Evolutionary conservation across 1,140 invertebrate genomes (phyloP).

Genomic region (Theocolax elegans): DNA sequence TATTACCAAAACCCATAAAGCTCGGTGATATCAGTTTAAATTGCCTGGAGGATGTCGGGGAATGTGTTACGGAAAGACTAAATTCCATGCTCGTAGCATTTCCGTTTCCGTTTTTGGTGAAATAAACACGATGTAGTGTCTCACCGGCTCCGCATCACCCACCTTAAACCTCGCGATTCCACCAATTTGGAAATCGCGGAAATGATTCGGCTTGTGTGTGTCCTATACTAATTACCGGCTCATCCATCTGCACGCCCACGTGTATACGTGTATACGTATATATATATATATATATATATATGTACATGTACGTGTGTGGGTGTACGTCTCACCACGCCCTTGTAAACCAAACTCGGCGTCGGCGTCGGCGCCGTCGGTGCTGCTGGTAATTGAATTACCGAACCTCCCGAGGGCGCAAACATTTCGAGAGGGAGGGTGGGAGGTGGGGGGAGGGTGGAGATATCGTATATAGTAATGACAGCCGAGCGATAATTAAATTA

Average conservation of each 20-base stretch:
- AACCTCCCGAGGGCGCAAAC: neutral
- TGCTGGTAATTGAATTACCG: slow-evolving; percentile 9
- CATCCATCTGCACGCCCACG: neutral
- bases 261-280: no score
- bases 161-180: neutral
- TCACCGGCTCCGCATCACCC: neutral
- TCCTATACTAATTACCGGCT: slow-evolving; percentile 21
- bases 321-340: neutral
- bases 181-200: slow-evolving; percentile 16
- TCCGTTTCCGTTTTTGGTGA: neutral
- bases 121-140: neutral
- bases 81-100: neutral
- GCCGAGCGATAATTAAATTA: slow-evolving; percentile 18
- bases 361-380: neutral
- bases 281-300: neutral
- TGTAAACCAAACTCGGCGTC: no score
- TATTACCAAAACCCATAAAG: no score
- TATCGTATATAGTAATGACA: no score
- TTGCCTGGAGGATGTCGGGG: no score
- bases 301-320: neutral
- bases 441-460: neutral
- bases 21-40: no score
- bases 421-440: neutral
- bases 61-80: no score
- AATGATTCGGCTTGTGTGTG: slow-evolving; percentile 20